These are phyloP conservation scores for Macquaria australasica DNA, from an alignment of 2,113 vertebrate genomes.

Conservation along the genomic window DNA sequence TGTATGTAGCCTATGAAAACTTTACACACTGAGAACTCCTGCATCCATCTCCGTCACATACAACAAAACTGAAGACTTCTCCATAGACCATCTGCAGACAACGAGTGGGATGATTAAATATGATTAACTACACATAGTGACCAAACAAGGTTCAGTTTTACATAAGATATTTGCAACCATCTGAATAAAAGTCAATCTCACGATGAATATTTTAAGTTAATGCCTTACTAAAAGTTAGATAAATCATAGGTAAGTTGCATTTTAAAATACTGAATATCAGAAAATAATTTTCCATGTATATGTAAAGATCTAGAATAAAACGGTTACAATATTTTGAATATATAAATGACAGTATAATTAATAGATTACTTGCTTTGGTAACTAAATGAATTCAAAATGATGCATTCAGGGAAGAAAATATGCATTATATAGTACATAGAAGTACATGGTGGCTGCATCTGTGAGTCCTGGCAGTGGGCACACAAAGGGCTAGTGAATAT, in stretches of 20 bases:
- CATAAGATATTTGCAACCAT: background rate
- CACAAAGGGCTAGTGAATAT: background rate
- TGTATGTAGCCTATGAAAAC: background rate
- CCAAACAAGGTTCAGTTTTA: background rate
- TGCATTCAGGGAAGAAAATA: background rate
- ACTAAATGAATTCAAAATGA: background rate
- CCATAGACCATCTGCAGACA: background rate
- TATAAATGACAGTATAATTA: background rate
- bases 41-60: background rate
- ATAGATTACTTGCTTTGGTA: background rate
- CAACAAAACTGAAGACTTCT: background rate
- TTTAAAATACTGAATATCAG: background rate
- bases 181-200: constrained; percentile 2
- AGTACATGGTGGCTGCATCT: background rate
- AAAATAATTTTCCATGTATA: background rate
- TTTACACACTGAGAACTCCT: background rate
- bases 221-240: background rate
- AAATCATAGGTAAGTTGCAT: background rate
- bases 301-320: background rate
- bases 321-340: background rate
- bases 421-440: background rate
- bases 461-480: background rate
- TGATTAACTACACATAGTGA: background rate
- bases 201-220: background rate
- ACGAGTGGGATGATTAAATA: background rate